These are phyloP conservation scores for Chiroxiphia lanceolata DNA, from an alignment of 2,797 vertebrate genomes.

Conservation along the genomic window DNA sequence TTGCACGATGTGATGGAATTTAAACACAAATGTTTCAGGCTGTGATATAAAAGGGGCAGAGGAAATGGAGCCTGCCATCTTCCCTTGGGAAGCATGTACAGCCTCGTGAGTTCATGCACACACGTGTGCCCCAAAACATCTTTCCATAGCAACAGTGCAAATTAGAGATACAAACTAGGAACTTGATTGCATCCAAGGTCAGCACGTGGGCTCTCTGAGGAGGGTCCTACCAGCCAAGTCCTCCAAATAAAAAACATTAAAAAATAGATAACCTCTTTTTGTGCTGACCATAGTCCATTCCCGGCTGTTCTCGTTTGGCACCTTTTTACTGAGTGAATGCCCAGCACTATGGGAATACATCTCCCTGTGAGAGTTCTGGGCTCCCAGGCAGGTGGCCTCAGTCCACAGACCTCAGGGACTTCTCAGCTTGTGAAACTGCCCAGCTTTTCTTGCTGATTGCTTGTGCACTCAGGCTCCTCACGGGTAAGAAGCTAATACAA, in stretches of 20 bases:
- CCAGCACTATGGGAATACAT: not conserved
- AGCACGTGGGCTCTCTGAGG: not conserved
- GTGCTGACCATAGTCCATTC: not conserved
- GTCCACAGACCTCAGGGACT: not conserved
- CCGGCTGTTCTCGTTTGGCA: not conserved
- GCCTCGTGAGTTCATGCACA: rapidly evolving
- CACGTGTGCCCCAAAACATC: not conserved
- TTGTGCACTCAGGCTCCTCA: not conserved
- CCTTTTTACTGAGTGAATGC: not conserved
- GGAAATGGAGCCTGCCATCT: not conserved
- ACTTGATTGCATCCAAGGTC: not conserved
- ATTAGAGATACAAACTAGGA: not conserved
- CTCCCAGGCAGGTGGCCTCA: rapidly evolving
- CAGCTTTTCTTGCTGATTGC: not conserved
- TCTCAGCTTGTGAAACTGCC: not conserved
- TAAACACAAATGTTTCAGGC: slow-evolving; percentile 16
- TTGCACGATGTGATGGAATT: not conserved
- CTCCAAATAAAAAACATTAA: not conserved
- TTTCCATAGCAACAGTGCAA: not conserved
- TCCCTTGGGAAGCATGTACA: not conserved
- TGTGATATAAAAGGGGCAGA: not conserved
- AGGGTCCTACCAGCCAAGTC: not conserved
- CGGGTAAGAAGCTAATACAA: rapidly evolving
- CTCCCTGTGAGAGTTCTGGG: not conserved
- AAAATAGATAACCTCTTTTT: not conserved